These are phyloP conservation scores for Sus scrofa DNA, from an alignment of 2,113 vertebrate species.

Conservation along the genomic window DNA sequence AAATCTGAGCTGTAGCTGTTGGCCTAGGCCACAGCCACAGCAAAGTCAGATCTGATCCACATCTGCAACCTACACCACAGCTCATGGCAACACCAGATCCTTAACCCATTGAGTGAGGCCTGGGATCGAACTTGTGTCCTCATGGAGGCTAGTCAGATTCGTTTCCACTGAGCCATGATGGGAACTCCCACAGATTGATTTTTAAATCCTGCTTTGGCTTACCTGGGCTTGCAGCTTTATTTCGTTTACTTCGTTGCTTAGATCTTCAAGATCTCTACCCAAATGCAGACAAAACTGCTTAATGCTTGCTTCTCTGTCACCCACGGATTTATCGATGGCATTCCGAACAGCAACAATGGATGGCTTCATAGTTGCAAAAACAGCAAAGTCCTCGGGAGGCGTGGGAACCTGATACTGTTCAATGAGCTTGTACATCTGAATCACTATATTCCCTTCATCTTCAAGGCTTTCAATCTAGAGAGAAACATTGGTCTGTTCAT, in stretches of 20 bases:
- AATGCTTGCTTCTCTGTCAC: constrained; percentile 86
- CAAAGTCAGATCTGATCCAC: too few species aligned
- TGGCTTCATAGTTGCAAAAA: constrained; percentile 89
- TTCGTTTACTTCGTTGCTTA: constrained; percentile 88
- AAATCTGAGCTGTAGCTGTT: too few species aligned
- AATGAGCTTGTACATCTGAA: constrained; percentile 92
- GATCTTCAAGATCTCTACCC: constrained; percentile 88
- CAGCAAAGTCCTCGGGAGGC: constrained; percentile 90
- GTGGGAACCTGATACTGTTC: constrained; percentile 88
- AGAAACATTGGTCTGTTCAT: neutral
- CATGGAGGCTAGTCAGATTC: too few species aligned
- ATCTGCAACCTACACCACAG: too few species aligned
- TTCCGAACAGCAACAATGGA: constrained; percentile 85
- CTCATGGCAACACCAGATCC: too few species aligned
- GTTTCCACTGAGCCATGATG: too few species aligned
- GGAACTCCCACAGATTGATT: neutral
- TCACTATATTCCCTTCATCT: constrained; percentile 87
- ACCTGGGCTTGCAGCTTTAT: constrained; percentile 89
- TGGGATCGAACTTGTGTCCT: too few species aligned
- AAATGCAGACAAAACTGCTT: constrained; percentile 88
- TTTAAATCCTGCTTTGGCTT: neutral
- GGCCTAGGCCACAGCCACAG: too few species aligned
- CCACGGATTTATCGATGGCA: constrained; percentile 87
- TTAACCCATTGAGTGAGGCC: too few species aligned
- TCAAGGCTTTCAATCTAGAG: constrained; percentile 90